These are phyloP conservation scores for Cuculus canorus DNA, from an alignment of 2,797 vertebrate genomes.

Conservation along the genomic window DNA sequence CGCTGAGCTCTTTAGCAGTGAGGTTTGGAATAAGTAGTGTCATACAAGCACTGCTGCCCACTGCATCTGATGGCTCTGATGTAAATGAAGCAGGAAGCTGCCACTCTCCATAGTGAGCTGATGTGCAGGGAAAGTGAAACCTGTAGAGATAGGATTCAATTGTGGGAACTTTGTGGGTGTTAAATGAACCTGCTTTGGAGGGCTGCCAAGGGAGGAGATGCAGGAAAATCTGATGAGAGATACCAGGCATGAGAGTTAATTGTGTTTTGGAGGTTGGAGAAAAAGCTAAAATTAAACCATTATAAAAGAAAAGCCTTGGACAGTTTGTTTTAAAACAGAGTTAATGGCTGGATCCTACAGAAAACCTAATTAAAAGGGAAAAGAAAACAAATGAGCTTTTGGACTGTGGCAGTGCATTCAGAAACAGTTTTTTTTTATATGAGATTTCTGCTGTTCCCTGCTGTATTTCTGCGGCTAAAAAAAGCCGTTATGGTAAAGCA, in stretches of 20 bases:
- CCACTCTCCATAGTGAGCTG: neutral
- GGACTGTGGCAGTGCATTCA: constrained; percentile 16
- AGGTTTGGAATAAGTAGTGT: constrained; percentile 18
- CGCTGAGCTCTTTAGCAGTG: neutral
- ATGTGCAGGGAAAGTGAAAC: constrained; percentile 49
- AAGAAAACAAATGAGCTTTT: constrained; percentile 60
- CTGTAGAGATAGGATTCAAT: constrained; percentile 39
- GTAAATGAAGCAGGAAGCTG: constrained; percentile 1
- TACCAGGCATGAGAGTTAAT: constrained; percentile 66
- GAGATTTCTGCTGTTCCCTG: constrained; percentile 37
- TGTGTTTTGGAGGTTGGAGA: constrained; percentile 35
- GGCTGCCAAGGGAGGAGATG: constrained; percentile 57
- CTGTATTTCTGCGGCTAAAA: constrained; percentile 35
- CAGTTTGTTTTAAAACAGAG: constrained; percentile 70
- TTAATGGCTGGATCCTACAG: constrained; percentile 24
- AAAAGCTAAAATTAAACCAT: constrained; percentile 72
- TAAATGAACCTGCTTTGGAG: constrained; percentile 71
- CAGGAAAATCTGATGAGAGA: constrained; percentile 63
- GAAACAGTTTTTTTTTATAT: constrained; percentile 46
- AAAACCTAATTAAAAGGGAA: constrained; percentile 66
- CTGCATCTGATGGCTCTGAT: constrained; percentile 34
- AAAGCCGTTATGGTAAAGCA: neutral
- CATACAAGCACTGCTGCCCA: constrained; percentile 11
- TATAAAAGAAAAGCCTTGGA: constrained; percentile 67
- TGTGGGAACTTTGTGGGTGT: constrained; percentile 65